phyloP scores from a whole-genome alignment of 2,888 invertebrate species.

The Cylloceria caligata region DNA sequence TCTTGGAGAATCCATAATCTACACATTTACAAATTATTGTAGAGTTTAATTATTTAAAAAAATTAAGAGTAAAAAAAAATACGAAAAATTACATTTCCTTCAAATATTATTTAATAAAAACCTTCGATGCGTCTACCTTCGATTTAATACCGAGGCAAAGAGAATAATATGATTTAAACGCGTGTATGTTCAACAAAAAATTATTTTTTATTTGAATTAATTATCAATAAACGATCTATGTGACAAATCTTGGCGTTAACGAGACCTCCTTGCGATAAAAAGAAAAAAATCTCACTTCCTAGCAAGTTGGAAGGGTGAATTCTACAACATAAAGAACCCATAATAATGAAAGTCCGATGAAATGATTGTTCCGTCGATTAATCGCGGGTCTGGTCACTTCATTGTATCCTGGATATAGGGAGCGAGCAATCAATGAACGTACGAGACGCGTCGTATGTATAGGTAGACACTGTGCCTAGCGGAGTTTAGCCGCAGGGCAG shows the following conservation, averaged over 20 bases:
- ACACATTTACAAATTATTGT: no score
- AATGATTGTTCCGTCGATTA: slow-evolving; percentile 31
- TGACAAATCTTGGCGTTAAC: no score
- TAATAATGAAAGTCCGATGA: slow-evolving; percentile 25
- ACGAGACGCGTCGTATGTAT: neutral
- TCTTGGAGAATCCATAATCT: neutral
- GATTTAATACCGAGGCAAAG: no score
- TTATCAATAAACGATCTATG: neutral
- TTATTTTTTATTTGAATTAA: neutral
- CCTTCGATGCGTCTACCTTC: neutral
- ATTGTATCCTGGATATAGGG: slow-evolving; percentile 27
- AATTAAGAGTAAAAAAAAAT: no score
- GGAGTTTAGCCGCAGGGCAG: slow-evolving; percentile 31
- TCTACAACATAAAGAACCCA: neutral
- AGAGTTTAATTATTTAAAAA: neutral
- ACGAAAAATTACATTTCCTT: neutral
- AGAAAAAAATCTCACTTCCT: neutral
- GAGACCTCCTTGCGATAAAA: neutral
- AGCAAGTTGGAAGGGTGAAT: neutral
- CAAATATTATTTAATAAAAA: neutral
- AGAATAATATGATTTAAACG: no score
- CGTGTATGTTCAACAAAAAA: neutral
- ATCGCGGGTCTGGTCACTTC: slow-evolving; percentile 8
- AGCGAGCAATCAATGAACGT: slow-evolving; percentile 35
- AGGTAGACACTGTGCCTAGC: neutral